These are phyloP conservation scores for Drosophila acutilabella DNA, from an alignment of 2,888 invertebrate genomes.

Conservation along the genomic window DNA sequence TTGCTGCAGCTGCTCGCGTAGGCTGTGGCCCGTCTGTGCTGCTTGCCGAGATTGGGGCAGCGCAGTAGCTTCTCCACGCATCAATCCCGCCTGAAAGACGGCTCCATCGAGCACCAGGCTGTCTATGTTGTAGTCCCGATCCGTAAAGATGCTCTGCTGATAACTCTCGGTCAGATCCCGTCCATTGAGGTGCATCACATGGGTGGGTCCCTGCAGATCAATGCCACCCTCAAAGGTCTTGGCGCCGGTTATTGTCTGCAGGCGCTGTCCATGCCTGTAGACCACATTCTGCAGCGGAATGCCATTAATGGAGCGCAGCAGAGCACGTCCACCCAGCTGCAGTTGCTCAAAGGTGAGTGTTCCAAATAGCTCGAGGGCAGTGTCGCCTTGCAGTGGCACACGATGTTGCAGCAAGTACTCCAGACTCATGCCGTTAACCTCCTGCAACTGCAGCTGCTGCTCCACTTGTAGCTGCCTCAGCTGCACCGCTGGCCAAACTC, in stretches of 20 bases:
- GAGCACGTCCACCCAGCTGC: slow-evolving; percentile 59
- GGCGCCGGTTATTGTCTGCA: slow-evolving; percentile 72
- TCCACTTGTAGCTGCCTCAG: slow-evolving; percentile 54
- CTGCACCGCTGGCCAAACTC: slow-evolving; percentile 57
- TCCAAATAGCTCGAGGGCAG: slow-evolving; percentile 78
- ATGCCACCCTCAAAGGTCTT: slow-evolving; percentile 74
- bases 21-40: background rate
- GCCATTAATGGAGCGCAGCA: slow-evolving; percentile 77
- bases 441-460: slow-evolving; percentile 55
- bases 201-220: slow-evolving; percentile 73
- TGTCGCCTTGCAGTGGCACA: slow-evolving; percentile 65
- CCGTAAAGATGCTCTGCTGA: slow-evolving; percentile 70
- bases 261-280: slow-evolving; percentile 54
- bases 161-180: slow-evolving; percentile 73
- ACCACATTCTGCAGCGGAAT: slow-evolving; percentile 74
- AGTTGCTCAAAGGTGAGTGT: slow-evolving; percentile 76
- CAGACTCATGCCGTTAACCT: slow-evolving; percentile 76
- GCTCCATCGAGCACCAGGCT: slow-evolving; percentile 72
- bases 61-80: slow-evolving; percentile 11
- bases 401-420: slow-evolving; percentile 79
- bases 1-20: slow-evolving; percentile 13
- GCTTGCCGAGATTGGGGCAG: background rate
- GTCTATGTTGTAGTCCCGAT: slow-evolving; percentile 75
- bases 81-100: slow-evolving; percentile 69
- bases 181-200: slow-evolving; percentile 73